phyloP scores from a whole-genome alignment of 2,797 vertebrate species.

The Balearica regulorum region DNA sequence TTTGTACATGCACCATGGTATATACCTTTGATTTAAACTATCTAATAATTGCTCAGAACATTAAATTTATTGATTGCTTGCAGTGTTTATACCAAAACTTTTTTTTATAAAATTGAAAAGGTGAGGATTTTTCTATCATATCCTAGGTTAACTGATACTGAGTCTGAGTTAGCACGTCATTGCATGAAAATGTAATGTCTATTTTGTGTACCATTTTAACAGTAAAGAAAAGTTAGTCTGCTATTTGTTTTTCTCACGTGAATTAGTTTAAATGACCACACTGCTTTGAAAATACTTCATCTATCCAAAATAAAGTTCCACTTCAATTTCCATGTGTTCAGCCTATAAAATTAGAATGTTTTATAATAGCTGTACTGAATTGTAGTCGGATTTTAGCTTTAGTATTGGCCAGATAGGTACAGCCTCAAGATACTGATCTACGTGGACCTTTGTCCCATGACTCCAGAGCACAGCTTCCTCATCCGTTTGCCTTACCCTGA shows the following conservation, averaged over 20 bases:
- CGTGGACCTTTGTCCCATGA: not conserved
- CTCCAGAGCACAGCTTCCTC: not conserved
- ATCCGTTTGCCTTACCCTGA: not conserved
- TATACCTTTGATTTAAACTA: not conserved
- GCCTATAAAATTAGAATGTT: not conserved
- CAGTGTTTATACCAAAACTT: not conserved
- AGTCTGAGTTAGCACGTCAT: not conserved
- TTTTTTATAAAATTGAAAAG: not conserved
- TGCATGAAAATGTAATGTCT: not conserved
- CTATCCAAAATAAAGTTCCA: not conserved
- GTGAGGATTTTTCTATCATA: not conserved
- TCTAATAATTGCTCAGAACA: not conserved
- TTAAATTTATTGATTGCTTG: not conserved
- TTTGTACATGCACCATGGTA: not conserved
- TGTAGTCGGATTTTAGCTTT: not conserved
- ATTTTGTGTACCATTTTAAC: not conserved
- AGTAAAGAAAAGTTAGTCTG: not conserved
- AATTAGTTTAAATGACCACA: fast-evolving
- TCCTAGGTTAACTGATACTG: not conserved
- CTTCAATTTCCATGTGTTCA: not conserved
- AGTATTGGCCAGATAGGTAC: not conserved
- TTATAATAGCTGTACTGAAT: not conserved
- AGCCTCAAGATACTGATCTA: not conserved
- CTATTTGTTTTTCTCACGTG: not conserved
- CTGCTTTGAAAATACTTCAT: not conserved